A percentile compares a stretch with the other conserved stretches of the same genome.
Conservation (phyloP, 2,888 invertebrate species). For the Leistus spinibarbis region DNA sequence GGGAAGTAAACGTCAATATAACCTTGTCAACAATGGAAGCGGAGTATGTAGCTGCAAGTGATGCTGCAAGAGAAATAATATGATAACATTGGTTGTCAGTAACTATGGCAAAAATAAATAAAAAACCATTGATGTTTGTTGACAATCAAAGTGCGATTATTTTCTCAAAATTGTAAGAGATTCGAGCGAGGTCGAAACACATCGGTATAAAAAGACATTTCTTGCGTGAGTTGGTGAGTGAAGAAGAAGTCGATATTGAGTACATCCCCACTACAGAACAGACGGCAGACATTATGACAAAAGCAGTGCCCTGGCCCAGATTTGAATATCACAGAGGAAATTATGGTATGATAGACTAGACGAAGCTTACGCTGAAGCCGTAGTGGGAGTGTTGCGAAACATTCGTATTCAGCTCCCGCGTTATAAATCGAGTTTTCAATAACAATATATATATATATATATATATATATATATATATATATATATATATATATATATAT, state of each 20-base stretch:
- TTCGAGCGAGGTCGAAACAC: conserved; percentile 4
- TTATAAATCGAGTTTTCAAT: too few species aligned
- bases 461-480: too few species aligned
- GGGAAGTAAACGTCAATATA: conserved; percentile 46
- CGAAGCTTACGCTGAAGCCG: background rate
- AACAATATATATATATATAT: too few species aligned
- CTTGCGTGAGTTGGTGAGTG: too few species aligned
- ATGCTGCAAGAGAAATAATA: conserved; percentile 44
- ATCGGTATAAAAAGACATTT: background rate
- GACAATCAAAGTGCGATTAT: conserved; percentile 20
- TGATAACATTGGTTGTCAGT: conserved; percentile 42
- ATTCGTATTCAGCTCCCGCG: too few species aligned
- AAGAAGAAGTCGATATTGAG: background rate
- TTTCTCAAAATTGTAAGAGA: background rate
- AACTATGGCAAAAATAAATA: background rate
- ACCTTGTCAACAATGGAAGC: conserved; percentile 45
- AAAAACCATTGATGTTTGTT: too few species aligned
- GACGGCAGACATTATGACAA: conserved; percentile 11
- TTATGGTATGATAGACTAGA: background rate
- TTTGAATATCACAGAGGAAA: background rate
- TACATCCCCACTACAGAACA: conserved; percentile 4
- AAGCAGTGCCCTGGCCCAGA: background rate
- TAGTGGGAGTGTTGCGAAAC: background rate
- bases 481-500: too few species aligned
- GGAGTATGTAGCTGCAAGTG: conserved; percentile 46